These are phyloP conservation scores for Sthenelais limicola DNA, from an alignment of 2,888 invertebrate genomes.

Conservation along the genomic window DNA sequence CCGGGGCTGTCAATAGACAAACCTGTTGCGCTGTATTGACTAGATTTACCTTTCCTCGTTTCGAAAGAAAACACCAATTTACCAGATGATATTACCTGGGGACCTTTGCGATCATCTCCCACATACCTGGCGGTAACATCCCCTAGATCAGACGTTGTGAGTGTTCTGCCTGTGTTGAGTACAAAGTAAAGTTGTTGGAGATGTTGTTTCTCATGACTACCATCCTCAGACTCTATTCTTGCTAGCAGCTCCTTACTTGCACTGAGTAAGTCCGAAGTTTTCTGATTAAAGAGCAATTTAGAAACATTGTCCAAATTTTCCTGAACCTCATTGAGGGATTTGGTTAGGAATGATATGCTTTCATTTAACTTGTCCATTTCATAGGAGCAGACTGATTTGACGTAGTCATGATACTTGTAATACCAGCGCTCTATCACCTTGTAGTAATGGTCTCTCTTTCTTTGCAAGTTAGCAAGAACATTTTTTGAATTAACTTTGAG, in stretches of 20 bases:
- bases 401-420: background rate
- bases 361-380: background rate
- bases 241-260: background rate
- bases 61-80: slow-evolving; percentile 20
- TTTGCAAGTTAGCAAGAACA: background rate
- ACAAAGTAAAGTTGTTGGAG: slow-evolving; percentile 7
- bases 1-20: slow-evolving; percentile 3
- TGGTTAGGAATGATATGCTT: background rate
- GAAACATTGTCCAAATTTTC: background rate
- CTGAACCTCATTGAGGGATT: background rate
- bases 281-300: background rate
- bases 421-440: slow-evolving; percentile 20
- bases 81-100: slow-evolving; percentile 9
- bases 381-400: slow-evolving; percentile 10
- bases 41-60: background rate
- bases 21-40: slow-evolving; percentile 23
- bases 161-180: background rate
- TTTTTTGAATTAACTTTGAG: background rate
- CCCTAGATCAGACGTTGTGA: slow-evolving; percentile 8
- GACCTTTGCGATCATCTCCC: background rate
- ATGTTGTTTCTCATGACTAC: background rate
- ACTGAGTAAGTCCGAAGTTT: background rate
- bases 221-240: background rate
- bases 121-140: slow-evolving; percentile 2
- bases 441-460: background rate